Base-by-base conservation (phyloP, 2,113 vertebrate genomes). In the Alligator mississippiensis region DNA sequence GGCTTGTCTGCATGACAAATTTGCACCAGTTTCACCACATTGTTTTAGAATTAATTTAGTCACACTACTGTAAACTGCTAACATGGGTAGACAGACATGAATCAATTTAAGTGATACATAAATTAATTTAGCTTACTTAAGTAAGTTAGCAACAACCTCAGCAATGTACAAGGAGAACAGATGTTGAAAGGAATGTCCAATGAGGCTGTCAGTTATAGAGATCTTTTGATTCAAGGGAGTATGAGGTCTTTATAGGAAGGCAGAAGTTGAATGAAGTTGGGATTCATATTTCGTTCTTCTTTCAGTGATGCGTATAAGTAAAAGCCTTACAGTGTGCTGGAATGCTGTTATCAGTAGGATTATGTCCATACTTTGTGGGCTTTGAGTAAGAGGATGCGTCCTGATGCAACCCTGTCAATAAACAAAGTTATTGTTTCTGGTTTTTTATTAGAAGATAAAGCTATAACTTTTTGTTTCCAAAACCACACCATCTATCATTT, bases 41-140 rank as follows among this genome's bases (percentile, higher is more conserved):
- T 70, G 11, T 22, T 27, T 84, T 96, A 72, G 84, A 87, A 93
- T 87, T 80, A 86, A 90, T n/a, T 63, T 27, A 17, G 28, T 85
- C 61, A 89, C 38, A 64, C 75, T 47, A 77, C 60, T 84, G 85
- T 16, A 84, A 84, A 89, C 76, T 78, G 13, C 81, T 25, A 28
- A 19, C 47, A 47, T 47, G 47, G 28, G 30, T 72, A 60, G 18
- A 82, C 24, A 34, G 10, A 70, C 86, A 21, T 1, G 91, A 54
- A 25, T 38, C 16, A 82, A 78, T 62, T 87, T 68, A 87, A 34
- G 12, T 66, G 28, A 66, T 66, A 34, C 66, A 77, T 79, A 87
- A 77, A 14, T 2, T 4, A 54, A 79, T 84, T 87, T 77, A 80
- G 82, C 3, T 72, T 87, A 25, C 59, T 91, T 77, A 63, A 64